Percentiles rank a stretch among this genome's conserved stretches.
Conservation (phyloP, 2,888 invertebrate genomes). For the Callosobruchus maculatus region DNA sequence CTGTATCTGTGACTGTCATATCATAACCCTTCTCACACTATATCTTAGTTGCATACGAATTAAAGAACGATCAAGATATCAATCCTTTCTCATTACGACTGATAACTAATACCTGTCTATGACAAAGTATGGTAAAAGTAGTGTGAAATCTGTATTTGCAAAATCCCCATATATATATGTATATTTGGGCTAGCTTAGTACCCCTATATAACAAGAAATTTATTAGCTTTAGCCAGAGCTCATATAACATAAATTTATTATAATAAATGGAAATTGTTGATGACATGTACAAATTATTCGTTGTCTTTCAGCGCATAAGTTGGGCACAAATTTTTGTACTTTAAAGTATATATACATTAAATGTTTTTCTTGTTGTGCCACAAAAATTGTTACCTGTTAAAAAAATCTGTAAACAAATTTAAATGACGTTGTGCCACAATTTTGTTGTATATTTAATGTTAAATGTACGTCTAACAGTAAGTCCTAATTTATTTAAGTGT, state of each 20-base stretch:
- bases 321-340: conserved; percentile 11
- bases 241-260: not conserved
- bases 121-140: too few relatives aligned
- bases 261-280: not conserved
- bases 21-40: too few relatives aligned
- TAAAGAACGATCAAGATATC: too few relatives aligned
- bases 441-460: conserved; percentile 33
- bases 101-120: too few relatives aligned
- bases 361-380: conserved; percentile 27
- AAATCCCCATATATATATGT: too few relatives aligned
- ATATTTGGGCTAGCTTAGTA: too few relatives aligned
- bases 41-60: too few relatives aligned
- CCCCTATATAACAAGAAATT: too few relatives aligned
- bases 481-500: conserved; percentile 25
- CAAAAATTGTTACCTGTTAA: conserved; percentile 33
- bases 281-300: not conserved
- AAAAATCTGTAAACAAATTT: conserved; percentile 19
- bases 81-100: too few relatives aligned
- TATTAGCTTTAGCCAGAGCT: not conserved
- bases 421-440: conserved; percentile 27
- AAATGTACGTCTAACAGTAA: conserved; percentile 17
- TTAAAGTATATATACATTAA: conserved; percentile 2
- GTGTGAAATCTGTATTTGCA: too few relatives aligned
- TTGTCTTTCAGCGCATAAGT: not conserved
- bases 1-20: too few relatives aligned